These are phyloP conservation scores for Panthera leo DNA, from an alignment of 2,113 vertebrate genomes.

Conservation along the genomic window DNA sequence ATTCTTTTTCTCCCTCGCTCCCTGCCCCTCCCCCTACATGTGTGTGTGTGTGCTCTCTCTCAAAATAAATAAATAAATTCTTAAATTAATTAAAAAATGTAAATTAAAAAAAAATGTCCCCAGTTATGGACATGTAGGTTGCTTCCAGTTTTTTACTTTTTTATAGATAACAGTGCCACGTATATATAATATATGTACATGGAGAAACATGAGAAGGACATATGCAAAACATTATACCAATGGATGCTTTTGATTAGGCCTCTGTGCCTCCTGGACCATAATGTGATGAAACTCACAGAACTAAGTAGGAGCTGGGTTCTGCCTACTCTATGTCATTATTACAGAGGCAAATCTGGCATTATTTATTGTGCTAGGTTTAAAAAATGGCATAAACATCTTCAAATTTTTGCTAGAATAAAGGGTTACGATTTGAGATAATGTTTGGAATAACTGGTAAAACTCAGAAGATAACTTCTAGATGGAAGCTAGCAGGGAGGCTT, in stretches of 20 bases:
- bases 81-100: too few species aligned
- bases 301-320: background rate
- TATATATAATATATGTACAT: background rate
- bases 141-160: background rate
- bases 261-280: background rate
- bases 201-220: background rate
- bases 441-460: slow-evolving; percentile 2
- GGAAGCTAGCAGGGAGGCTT: background rate
- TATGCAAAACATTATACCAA: background rate
- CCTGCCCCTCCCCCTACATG: too few species aligned
- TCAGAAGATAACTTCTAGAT: background rate
- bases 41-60: too few species aligned
- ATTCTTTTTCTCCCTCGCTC: too few species aligned
- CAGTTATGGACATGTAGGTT: background rate
- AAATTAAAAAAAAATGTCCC: background rate
- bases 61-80: too few species aligned
- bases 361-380: background rate
- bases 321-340: background rate
- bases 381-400: background rate
- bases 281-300: background rate
- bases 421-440: background rate
- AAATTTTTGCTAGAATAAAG: background rate
- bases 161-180: background rate
- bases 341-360: background rate
- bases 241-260: background rate